A percentile compares a stretch with the other conserved stretches of the same genome.
phyloP scores from a whole-genome alignment of 2,888 invertebrate species.

The Lysandra bellargus region DNA sequence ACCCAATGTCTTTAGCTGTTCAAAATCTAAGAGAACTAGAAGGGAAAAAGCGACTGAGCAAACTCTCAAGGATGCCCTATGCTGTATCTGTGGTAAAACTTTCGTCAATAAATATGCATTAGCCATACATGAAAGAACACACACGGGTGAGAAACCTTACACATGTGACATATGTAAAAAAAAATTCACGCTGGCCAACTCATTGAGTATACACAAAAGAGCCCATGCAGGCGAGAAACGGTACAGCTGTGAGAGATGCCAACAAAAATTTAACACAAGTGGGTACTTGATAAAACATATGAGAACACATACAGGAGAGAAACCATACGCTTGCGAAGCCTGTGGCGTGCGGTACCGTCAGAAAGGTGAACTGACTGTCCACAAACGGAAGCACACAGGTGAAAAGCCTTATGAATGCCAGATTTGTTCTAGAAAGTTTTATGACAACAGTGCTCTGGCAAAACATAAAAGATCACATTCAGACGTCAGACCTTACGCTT shows the following conservation, averaged over 20 bases:
- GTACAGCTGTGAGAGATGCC: background rate
- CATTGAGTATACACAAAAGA: background rate
- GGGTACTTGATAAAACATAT: slow-evolving; percentile 17
- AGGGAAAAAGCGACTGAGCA: background rate
- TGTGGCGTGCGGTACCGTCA: background rate
- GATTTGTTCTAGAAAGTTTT: background rate
- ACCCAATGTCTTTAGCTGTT: background rate
- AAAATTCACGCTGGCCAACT: background rate
- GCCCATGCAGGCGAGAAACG: background rate
- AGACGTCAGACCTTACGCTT: background rate
- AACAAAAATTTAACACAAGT: slow-evolving; percentile 3
- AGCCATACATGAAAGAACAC: background rate
- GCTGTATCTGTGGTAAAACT: background rate
- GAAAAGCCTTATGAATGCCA: slow-evolving; percentile 1
- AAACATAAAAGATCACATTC: background rate
- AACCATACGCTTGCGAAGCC: background rate
- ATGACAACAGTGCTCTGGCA: background rate
- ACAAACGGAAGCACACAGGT: slow-evolving; percentile 1
- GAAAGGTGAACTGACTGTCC: background rate
- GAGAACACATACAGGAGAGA: background rate
- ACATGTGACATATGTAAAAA: background rate
- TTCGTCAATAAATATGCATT: background rate
- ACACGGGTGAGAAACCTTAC: background rate
- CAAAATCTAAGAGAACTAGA: background rate
- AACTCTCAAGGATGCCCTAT: background rate